phyloP scores from a whole-genome alignment of 2,797 vertebrate genomes.

The Gymnoscopelus braueri region DNA sequence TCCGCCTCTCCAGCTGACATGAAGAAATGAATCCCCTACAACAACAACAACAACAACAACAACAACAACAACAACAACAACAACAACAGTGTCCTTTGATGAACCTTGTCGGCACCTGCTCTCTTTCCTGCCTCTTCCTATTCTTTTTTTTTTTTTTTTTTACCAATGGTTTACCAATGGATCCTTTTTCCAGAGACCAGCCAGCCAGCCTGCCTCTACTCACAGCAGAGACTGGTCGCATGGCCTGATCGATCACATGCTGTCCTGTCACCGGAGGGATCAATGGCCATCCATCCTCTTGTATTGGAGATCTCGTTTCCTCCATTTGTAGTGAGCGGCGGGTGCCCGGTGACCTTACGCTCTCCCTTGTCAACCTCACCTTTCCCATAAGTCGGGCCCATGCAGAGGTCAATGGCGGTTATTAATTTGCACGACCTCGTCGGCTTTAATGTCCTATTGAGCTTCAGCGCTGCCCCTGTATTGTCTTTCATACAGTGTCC shows the following conservation, averaged over 20 bases:
- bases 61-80: slow-evolving; percentile 41
- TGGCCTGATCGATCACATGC: slow-evolving; percentile 39
- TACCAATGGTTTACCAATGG: slow-evolving; percentile 22
- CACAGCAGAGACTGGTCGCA: slow-evolving; percentile 18
- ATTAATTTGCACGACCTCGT: slow-evolving; percentile 69
- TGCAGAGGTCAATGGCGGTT: slow-evolving; percentile 54
- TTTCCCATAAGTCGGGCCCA: slow-evolving; percentile 52
- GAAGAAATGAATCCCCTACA: slow-evolving; percentile 61
- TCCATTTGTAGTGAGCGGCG: slow-evolving; percentile 32
- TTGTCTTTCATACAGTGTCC: slow-evolving; percentile 70
- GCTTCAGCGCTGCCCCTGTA: slow-evolving; percentile 34
- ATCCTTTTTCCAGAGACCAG: background rate
- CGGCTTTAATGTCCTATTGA: slow-evolving; percentile 59
- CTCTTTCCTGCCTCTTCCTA: slow-evolving; percentile 4
- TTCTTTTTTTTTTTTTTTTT: slow-evolving; percentile 6
- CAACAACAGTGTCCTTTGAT: slow-evolving; percentile 47
- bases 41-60: slow-evolving; percentile 44
- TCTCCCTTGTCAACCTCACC: slow-evolving; percentile 53
- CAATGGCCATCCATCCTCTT: slow-evolving; percentile 54
- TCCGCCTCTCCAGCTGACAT: slow-evolving; percentile 50
- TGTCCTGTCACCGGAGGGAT: slow-evolving; percentile 51
- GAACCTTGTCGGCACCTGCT: slow-evolving; percentile 50
- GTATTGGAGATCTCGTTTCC: slow-evolving; percentile 59
- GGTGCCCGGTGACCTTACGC: slow-evolving; percentile 36
- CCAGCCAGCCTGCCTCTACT: slow-evolving; percentile 30